A percentile compares a stretch with the other conserved stretches of the same genome.
Evolutionary conservation across 2,113 vertebrate species (phyloP).

Genomic region (Pomatorhinus ruficollis): DNA sequence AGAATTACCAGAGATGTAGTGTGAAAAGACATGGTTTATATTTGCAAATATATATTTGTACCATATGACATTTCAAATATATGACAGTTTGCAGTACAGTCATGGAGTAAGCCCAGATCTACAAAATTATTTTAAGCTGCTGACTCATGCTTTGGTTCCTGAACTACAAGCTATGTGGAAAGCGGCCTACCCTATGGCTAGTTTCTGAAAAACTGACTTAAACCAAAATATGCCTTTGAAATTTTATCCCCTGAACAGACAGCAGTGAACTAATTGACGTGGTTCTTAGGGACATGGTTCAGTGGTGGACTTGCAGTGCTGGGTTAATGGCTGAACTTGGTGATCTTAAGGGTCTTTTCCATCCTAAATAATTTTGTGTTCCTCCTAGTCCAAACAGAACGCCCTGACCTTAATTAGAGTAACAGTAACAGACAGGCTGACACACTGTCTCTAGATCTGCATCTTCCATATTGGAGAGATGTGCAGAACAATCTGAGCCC

Average conservation of each 20-base stretch:
- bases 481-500: not conserved
- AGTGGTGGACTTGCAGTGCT: not conserved
- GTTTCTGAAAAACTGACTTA: not conserved
- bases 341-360: not conserved
- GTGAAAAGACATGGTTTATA: not conserved
- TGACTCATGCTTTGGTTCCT: not conserved
- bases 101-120: not conserved
- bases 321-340: not conserved
- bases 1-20: not conserved
- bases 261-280: fast-evolving
- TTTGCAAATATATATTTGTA: not conserved
- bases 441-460: not conserved
- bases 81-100: not conserved
- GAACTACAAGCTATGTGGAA: not conserved
- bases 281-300: not conserved
- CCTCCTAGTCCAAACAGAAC: not conserved
- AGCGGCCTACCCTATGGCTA: not conserved
- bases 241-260: not conserved
- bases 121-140: not conserved
- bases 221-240: not conserved
- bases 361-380: not conserved
- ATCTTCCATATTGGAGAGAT: not conserved
- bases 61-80: not conserved
- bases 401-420: not conserved
- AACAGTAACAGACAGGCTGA: not conserved